These are phyloP conservation scores for Mechanitis mazaeus DNA, from an alignment of 2,888 invertebrate species.

Conservation along the genomic window DNA sequence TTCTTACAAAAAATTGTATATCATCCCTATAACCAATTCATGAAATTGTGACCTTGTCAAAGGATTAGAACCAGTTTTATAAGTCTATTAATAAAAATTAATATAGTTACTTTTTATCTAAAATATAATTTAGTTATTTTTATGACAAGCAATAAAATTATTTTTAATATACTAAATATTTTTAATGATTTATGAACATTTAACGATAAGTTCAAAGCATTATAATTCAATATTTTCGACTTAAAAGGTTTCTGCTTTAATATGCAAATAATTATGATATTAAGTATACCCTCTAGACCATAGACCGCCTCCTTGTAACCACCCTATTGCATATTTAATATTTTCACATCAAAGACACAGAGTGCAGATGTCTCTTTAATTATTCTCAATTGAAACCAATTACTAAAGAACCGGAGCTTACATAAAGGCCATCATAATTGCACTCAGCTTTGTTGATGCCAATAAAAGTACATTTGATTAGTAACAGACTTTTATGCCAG, in stretches of 20 bases:
- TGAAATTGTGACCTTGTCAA: too few species aligned
- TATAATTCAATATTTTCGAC: too few species aligned
- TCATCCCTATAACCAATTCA: too few species aligned
- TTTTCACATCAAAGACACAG: conserved; percentile 42
- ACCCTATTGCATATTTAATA: conserved; percentile 33
- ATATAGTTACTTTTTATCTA: too few species aligned
- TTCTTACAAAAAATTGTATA: too few species aligned
- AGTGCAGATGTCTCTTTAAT: conserved; percentile 56
- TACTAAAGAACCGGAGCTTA: conserved; percentile 38
- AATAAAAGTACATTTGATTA: conserved; percentile 37
- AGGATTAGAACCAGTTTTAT: too few species aligned
- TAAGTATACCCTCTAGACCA: conserved; percentile 4
- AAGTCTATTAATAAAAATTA: too few species aligned
- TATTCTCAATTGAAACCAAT: conserved; percentile 65
- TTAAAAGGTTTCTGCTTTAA: not conserved
- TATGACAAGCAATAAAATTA: too few species aligned
- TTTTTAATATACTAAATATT: too few species aligned
- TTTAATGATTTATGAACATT: too few species aligned
- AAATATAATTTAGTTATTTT: too few species aligned
- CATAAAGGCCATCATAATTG: conserved; percentile 33
- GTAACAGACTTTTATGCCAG: conserved; percentile 17
- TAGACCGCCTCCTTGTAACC: conserved; percentile 8
- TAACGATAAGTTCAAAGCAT: too few species aligned
- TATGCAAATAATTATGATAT: not conserved
- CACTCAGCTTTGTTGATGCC: conserved; percentile 39